Evolutionary conservation across 2,888 invertebrate genomes (phyloP).

Genomic region (Troglohyphantes excavatus): DNA sequence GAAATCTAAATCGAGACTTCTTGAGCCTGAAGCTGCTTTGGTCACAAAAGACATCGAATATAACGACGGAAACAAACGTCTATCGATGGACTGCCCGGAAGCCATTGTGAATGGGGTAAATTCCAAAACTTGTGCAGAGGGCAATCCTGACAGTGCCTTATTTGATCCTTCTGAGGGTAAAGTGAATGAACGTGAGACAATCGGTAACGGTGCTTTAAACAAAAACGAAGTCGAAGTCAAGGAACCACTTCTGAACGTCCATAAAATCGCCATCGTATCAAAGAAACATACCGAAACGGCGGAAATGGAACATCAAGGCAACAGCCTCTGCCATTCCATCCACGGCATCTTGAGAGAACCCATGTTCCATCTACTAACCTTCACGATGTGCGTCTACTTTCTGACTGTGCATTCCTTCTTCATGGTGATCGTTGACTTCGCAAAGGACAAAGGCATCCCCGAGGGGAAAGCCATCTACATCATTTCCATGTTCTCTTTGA

Average conservation of each 20-base stretch:
- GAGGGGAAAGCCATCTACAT: constrained; percentile 73
- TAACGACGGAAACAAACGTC: too few species aligned
- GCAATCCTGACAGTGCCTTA: constrained; percentile 40
- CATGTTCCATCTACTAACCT: constrained; percentile 50
- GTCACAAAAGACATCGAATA: too few species aligned
- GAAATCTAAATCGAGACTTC: background rate
- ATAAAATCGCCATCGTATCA: constrained; percentile 13
- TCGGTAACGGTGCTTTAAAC: background rate
- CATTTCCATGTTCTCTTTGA: constrained; percentile 78
- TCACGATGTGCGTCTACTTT: constrained; percentile 61
- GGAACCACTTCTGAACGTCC: constrained; percentile 37
- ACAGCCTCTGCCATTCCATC: constrained; percentile 26
- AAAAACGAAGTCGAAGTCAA: constrained; percentile 36
- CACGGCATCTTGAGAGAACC: constrained; percentile 44
- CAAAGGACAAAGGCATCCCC: constrained; percentile 78
- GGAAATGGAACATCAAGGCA: background rate
- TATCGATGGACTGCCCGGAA: too few species aligned
- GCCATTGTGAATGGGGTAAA: too few species aligned
- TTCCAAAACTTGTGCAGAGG: background rate
- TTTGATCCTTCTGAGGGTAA: constrained; percentile 30
- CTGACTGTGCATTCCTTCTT: constrained; percentile 66
- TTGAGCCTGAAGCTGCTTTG: too few species aligned
- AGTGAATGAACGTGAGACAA: background rate
- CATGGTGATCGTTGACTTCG: constrained; percentile 79
- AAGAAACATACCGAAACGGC: background rate